Percentiles rank a stretch among this genome's conserved stretches.
phyloP scores from a whole-genome alignment of 2,888 invertebrate genomes.

The Cheilosia vulpina region DNA sequence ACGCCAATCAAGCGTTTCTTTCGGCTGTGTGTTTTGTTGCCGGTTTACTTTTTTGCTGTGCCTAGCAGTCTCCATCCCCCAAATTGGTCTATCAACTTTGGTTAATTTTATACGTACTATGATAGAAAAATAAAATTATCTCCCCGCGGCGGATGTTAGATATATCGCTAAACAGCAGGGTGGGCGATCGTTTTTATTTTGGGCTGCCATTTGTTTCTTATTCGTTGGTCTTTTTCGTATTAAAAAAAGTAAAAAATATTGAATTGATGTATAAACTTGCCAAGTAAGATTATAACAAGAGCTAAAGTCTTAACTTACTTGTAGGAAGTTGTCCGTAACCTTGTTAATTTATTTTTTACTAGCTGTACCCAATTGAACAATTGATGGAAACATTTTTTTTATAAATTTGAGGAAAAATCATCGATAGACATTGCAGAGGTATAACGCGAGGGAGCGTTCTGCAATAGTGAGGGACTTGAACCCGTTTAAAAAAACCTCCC shows the following conservation, averaged over 20 bases:
- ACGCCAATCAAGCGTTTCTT: slow-evolving; percentile 70
- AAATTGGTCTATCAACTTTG: slow-evolving; percentile 72
- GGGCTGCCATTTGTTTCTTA: background rate
- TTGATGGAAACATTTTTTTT: too few relatives aligned
- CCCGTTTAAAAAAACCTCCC: too few relatives aligned
- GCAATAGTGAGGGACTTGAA: too few relatives aligned
- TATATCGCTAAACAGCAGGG: slow-evolving; percentile 35
- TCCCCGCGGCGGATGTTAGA: slow-evolving; percentile 9
- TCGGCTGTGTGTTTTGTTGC: slow-evolving; percentile 36
- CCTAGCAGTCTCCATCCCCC: slow-evolving; percentile 53
- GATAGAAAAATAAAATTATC: slow-evolving; percentile 24
- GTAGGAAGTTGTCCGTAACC: too few relatives aligned
- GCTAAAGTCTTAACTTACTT: too few relatives aligned
- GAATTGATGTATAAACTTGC: background rate
- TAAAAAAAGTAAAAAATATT: background rate
- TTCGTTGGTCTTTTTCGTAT: background rate
- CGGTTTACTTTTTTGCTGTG: slow-evolving; percentile 33
- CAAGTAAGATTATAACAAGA: too few relatives aligned
- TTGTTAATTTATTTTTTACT: too few relatives aligned
- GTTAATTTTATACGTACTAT: slow-evolving; percentile 59
- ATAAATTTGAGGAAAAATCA: too few relatives aligned
- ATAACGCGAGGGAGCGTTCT: too few relatives aligned
- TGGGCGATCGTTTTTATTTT: background rate
- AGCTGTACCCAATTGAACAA: too few relatives aligned
- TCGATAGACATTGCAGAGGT: too few relatives aligned